Evolutionary conservation across 2,888 invertebrate species (phyloP).

Genomic region (Apotomis betuletana): DNA sequence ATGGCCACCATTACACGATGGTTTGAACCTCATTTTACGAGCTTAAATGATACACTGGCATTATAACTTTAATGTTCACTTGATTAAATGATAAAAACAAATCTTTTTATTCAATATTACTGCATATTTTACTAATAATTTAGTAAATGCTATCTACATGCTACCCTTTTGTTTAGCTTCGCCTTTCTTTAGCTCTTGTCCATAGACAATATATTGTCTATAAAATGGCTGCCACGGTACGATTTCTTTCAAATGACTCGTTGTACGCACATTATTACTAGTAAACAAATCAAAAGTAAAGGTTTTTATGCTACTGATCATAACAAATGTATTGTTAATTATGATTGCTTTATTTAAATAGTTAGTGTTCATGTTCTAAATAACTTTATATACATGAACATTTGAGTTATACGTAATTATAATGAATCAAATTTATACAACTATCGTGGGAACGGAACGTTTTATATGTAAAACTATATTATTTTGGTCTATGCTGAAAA

Average conservation of each 20-base stretch:
- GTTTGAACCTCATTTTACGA: constrained; percentile 76
- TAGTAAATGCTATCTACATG: constrained; percentile 79
- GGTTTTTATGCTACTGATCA: neutral
- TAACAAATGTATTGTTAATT: neutral
- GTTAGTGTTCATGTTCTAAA: too few species aligned
- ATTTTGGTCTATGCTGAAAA: constrained; percentile 9
- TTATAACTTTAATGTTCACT: constrained; percentile 59
- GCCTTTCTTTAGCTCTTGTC: constrained; percentile 77
- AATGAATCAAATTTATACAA: neutral
- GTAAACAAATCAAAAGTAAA: neutral
- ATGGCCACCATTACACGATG: constrained; percentile 84
- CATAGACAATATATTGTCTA: constrained; percentile 76
- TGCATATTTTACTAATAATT: constrained; percentile 65
- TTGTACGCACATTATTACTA: constrained; percentile 48
- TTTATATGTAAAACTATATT: neutral
- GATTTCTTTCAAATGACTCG: constrained; percentile 57
- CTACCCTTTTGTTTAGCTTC: constrained; percentile 84
- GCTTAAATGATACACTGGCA: constrained; percentile 59
- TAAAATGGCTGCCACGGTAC: constrained; percentile 80
- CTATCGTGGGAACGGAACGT: constrained; percentile 1
- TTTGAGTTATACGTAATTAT: too few species aligned
- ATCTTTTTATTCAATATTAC: constrained; percentile 59
- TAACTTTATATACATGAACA: too few species aligned
- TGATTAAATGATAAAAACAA: constrained; percentile 56
- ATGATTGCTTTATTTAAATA: too few species aligned